Base-by-base conservation (phyloP, 2,113 vertebrate species). In the Platichthys flesus region DNA sequence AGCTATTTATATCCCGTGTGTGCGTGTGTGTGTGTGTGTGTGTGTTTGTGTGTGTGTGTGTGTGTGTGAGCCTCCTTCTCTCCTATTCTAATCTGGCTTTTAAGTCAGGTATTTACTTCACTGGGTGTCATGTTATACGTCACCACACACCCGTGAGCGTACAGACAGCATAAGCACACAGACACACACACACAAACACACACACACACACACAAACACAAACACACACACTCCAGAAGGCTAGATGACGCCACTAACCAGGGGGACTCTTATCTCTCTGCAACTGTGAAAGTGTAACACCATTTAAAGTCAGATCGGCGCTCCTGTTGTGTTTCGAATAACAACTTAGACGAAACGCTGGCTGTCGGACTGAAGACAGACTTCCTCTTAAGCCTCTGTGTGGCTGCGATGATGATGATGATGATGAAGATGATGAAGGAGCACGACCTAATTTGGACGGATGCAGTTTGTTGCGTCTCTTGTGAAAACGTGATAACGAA, bases 21-120 rank as follows among this genome's bases (percentile, higher is more conserved):
- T 55, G 20, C 58, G 52, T 59, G 59, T 58, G 68, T 55, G 59
- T 58, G 68, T 55, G 47, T 47, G 69, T 51, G 21, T 56, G 26
- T 55, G n/a, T 55, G 7, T 64, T 40, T 65, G 59, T 58, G 68
- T 55, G 47, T 47, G 69, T 55, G 56, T 31, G 10, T 56, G 26
- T 55, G 52, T 55, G 20, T 64, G 52, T 59, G 59, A 51, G 68
- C 52, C 85, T 84, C 84, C 83, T 31, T 75, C 78, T 42, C 66
- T 67, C 56, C 59, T 73, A 16, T 76, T 82, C 85, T 91, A 91
- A 91, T 92, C 91, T 89, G 89, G 85, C 77, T 87, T 90, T 87
- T 89, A 81, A 81, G 65, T 51, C 63, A 83, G 85, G 84, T 90
- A 88, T 91, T 91, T 89, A 87, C 78, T 66, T 86, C 77, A 59